Base-by-base conservation (phyloP, 1,140 invertebrate genomes). In the Diachasma alloeum region DNA sequence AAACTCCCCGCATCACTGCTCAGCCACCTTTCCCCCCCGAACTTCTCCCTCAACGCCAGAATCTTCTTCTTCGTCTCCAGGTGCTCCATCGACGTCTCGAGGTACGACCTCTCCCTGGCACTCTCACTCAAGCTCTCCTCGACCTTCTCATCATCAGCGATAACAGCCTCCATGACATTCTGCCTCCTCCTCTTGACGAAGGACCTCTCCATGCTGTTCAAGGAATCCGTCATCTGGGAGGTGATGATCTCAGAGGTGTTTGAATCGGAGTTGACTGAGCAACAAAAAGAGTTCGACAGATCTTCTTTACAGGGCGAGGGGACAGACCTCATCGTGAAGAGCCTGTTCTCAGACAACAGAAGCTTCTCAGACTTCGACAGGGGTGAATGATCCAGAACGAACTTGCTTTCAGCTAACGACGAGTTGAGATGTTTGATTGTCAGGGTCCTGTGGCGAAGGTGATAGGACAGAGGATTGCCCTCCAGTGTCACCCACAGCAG, bases 1-100 rank as follows among this genome's bases (percentile, higher is more conserved):
- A 85, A 86, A 24, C 87, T 87, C 2, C 91, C 92, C 42, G 89
- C 90, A 10, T 91, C 87, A 74, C 85, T 89, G 48, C 91, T 91
- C 13, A 94, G 78, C 93, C 93, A 94, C 53, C 91, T 89, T n/a
- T 88, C 83, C 78, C 91, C 90, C 9, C 92, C 92, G 83, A 91
- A 92, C 46, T 90, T 90, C 74, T 91, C 83, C 13, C 92, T 85
- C 10, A 93, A 74, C 19, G 87, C 88, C 71, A 93, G 87, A 70
- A 94, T 91, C 83, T 93, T 90, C 76, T 91, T 90, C 79, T 93
- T 93, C 0, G 91, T 91, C 80, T 92, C 91, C 59, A 93, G 84
- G 82, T 93, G 90, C 69, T 91, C 88, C 26, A 81, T 84, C 15
- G 87, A 87, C 15, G 81, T 74, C 63, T 86, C 87, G 85, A 75